Evolutionary conservation across 2,797 vertebrate genomes (phyloP), one percentile per base, ranked within the genome.

Genomic region (Sebastes melanostomus): DNA sequence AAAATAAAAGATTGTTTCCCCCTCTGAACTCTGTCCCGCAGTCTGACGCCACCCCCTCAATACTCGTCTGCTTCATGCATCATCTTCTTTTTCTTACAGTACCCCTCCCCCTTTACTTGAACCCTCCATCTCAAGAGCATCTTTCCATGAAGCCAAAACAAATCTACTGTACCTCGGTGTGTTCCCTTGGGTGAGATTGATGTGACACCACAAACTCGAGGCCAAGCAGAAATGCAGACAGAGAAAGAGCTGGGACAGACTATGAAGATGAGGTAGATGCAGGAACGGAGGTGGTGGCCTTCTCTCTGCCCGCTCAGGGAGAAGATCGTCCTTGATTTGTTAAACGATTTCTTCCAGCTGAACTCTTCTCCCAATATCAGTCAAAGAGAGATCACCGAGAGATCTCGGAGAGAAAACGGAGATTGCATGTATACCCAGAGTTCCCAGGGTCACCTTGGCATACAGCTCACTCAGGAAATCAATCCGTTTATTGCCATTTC

Each of bases 271-370:
- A 84, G 77, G 54, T 7, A 16, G 60, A 81, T 6, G 69, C 63
- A 80, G 68, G 78, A 55, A 69, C 29, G 38, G 77, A 75, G 73
- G 69, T 67, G 65, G 66, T 78, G 80, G 89, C 82, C 77, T 83
- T 81, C 76, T 66, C 79, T 78, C 67, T 90, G 83, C 54, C 70
- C 69, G 77, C 76, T 91, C 88, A 90, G 84, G 91, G 84, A 90
- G 92, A 92, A 93, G 88, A 91, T 87, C 10, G 86, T 80, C 91
- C 91, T 93, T 89, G 91, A 90, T 93, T 92, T 90, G 85, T 93
- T 93, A 94, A 95, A 95, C 61, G 90, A 94, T 95, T 95, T 95
- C 85, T 95, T 96, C 92, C 86, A 83, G 89, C 46, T 94, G 91
- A 95, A 91, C 88, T 94, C 82, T 86, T 89, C 86, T 84, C 60